Percentiles rank a stretch among this genome's conserved stretches.
These are phyloP conservation scores for Phrynocephalus forsythii DNA, from an alignment of 2,797 vertebrate genomes.

Conservation along the genomic window DNA sequence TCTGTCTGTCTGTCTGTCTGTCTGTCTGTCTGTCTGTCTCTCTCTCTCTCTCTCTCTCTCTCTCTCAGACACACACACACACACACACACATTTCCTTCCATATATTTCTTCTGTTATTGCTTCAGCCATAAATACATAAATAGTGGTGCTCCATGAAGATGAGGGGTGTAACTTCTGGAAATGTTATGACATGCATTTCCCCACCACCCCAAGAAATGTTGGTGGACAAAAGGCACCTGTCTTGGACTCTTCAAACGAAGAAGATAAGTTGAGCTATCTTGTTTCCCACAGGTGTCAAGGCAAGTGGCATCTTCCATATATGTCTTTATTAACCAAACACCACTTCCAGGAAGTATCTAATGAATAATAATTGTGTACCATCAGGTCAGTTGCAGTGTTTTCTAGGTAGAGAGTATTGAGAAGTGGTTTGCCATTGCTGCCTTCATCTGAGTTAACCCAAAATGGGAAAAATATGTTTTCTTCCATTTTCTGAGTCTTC, in stretches of 20 bases:
- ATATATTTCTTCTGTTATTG: background rate
- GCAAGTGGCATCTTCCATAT: slow-evolving; percentile 55
- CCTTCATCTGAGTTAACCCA: no score
- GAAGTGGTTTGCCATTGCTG: no score
- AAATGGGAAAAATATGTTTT: no score
- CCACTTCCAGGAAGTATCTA: slow-evolving; percentile 59
- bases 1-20: no score
- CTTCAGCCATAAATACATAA: background rate
- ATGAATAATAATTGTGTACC: background rate
- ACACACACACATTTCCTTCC: background rate
- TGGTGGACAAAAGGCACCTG: slow-evolving; percentile 54
- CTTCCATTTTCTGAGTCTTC: no score
- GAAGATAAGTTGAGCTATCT: slow-evolving; percentile 57
- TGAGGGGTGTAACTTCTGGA: background rate
- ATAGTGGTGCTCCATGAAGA: background rate
- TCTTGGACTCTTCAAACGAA: slow-evolving; percentile 56
- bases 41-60: no score
- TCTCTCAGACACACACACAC: background rate
- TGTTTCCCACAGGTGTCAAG: slow-evolving; percentile 70
- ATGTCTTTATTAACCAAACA: slow-evolving; percentile 56
- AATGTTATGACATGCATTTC: background rate
- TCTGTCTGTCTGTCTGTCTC: no score
- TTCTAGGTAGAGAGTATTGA: no score
- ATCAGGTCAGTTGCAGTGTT: no score
- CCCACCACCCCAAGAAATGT: slow-evolving; percentile 23